Evolutionary conservation across 2,888 invertebrate species (phyloP).

Genomic region (Blastobasis adustella): DNA sequence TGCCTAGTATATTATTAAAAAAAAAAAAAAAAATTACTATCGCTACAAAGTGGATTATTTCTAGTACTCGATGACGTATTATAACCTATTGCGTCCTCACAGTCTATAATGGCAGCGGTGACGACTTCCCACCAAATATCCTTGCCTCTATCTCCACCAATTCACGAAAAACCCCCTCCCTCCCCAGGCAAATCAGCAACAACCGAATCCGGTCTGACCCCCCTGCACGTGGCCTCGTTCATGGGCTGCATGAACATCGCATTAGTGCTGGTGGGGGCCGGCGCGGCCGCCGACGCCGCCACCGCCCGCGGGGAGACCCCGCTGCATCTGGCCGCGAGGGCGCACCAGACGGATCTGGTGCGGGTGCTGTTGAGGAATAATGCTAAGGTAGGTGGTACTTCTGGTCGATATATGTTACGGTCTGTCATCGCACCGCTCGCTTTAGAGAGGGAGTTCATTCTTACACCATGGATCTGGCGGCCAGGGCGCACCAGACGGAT

Average conservation of each 20-base stretch:
- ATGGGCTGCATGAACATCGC: slow-evolving; percentile 99
- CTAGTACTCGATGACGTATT: too few relatives aligned
- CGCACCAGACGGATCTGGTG: slow-evolving; percentile 98
- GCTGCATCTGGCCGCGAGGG: slow-evolving; percentile 95
- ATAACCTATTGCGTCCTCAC: too few relatives aligned
- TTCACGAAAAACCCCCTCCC: not conserved
- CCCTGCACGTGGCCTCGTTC: slow-evolving; percentile 97
- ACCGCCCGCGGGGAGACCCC: slow-evolving; percentile 98
- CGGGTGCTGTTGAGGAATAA: slow-evolving; percentile 95
- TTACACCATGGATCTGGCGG: slow-evolving; percentile 97
- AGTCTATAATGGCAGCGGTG: too few relatives aligned
- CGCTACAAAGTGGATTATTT: too few relatives aligned
- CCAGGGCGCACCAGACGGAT: slow-evolving; percentile 97
- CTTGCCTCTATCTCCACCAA: not conserved
- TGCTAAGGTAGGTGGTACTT: slow-evolving; percentile 78
- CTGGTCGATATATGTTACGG: too few relatives aligned
- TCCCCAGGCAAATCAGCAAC: slow-evolving; percentile 77
- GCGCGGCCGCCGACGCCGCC: slow-evolving; percentile 94
- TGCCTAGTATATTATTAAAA: too few relatives aligned
- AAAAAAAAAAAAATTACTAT: too few relatives aligned
- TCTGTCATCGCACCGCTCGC: too few relatives aligned
- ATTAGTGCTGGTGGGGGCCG: slow-evolving; percentile 92
- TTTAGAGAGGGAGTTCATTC: too few relatives aligned
- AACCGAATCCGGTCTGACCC: slow-evolving; percentile 91
- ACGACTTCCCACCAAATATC: too few relatives aligned